A percentile compares a stretch with the other conserved stretches of the same genome.
phyloP scores from a whole-genome alignment of 2,888 invertebrate species.

The Trissolcus brochymenae region DNA sequence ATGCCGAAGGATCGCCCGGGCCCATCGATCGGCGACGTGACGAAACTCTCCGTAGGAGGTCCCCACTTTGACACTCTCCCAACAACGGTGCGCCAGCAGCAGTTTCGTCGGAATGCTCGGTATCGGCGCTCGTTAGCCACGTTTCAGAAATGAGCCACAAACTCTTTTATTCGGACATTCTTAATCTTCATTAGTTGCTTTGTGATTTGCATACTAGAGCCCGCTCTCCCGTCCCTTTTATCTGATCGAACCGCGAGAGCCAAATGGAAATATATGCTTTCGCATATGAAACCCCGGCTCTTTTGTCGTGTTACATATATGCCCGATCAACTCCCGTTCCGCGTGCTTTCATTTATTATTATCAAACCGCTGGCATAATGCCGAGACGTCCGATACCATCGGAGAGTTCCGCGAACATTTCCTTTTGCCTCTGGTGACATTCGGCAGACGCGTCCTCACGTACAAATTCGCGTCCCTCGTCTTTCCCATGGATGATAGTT shows the following conservation, averaged over 20 bases:
- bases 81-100: slow-evolving; percentile 65
- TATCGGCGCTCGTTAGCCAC: slow-evolving; percentile 69
- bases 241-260: slow-evolving; percentile 72
- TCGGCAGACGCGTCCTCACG: neutral
- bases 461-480: neutral
- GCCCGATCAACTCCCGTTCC: slow-evolving; percentile 29
- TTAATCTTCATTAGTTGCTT: slow-evolving; percentile 75
- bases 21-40: slow-evolving; percentile 43
- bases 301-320: slow-evolving; percentile 34
- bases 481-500: slow-evolving; percentile 60
- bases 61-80: slow-evolving; percentile 67
- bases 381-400: slow-evolving; percentile 9
- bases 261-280: slow-evolving; percentile 57
- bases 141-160: slow-evolving; percentile 72
- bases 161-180: slow-evolving; percentile 67
- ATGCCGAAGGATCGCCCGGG: slow-evolving; percentile 54
- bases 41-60: slow-evolving; percentile 72
- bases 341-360: slow-evolving; percentile 32
- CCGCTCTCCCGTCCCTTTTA: slow-evolving; percentile 62
- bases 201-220: slow-evolving; percentile 73
- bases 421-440: neutral
- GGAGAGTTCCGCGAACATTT: neutral
- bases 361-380: slow-evolving; percentile 11
- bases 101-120: slow-evolving; percentile 67
- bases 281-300: slow-evolving; percentile 48